A percentile compares a stretch with the other conserved stretches of the same genome.
Evolutionary conservation across 2,113 vertebrate genomes (phyloP).

Genomic region (Laticauda colubrina): DNA sequence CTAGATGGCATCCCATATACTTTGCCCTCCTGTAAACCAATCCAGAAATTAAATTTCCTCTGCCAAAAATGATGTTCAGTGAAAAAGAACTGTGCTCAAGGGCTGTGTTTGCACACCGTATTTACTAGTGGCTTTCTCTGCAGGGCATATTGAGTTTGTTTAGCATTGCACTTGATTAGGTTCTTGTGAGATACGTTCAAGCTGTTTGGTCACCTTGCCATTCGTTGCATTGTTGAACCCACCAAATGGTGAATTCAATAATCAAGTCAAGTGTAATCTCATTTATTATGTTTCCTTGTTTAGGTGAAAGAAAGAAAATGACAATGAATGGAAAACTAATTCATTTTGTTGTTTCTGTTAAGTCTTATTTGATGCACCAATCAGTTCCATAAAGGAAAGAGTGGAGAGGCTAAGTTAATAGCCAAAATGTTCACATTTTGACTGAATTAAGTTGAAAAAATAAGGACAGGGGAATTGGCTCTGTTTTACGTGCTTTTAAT

Average conservation of each 20-base stretch:
- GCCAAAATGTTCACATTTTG: background rate
- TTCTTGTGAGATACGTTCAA: background rate
- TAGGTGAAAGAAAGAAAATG: background rate
- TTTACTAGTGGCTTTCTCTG: background rate
- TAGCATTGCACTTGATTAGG: background rate
- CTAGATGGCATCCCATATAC: background rate
- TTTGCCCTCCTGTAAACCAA: background rate
- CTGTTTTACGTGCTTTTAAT: background rate
- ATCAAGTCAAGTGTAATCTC: background rate
- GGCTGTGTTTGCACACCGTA: background rate
- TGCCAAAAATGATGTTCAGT: background rate
- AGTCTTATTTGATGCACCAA: background rate
- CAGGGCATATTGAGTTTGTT: background rate
- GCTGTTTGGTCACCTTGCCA: background rate
- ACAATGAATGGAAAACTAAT: background rate
- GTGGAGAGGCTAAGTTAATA: background rate
- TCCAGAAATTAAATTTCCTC: background rate
- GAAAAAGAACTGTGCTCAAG: background rate
- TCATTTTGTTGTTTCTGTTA: background rate
- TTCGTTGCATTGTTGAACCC: background rate
- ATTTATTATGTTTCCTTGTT: background rate
- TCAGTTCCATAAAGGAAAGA: background rate
- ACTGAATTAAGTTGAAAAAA: background rate
- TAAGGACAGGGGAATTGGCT: background rate
- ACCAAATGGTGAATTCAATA: background rate